Evolutionary conservation across 2,113 vertebrate species (phyloP).

Genomic region (Callipepla californica): DNA sequence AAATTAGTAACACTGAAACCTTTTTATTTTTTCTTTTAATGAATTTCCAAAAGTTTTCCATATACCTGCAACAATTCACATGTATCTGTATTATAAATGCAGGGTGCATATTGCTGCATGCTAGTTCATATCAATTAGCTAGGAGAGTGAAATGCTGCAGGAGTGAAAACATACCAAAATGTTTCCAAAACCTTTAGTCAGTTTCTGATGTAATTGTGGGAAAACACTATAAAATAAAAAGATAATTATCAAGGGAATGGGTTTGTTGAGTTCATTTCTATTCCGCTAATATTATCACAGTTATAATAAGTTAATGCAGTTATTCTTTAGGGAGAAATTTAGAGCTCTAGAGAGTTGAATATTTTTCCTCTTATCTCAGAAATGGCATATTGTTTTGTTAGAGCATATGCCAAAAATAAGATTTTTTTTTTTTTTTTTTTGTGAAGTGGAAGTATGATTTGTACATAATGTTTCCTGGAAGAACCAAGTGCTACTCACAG

Average conservation of each 20-base stretch:
- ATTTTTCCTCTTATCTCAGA: neutral
- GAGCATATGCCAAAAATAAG: neutral
- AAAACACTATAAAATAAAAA: conserved; percentile 20
- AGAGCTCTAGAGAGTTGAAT: neutral
- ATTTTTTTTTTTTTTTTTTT: no score
- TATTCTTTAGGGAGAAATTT: conserved; percentile 7
- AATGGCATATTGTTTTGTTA: neutral
- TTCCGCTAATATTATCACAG: conserved; percentile 10
- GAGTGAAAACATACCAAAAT: neutral
- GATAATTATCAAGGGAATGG: neutral
- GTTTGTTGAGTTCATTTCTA: conserved; percentile 17
- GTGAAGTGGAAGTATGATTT: neutral
- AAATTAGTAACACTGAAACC: neutral
- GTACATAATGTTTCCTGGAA: neutral
- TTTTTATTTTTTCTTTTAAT: no score
- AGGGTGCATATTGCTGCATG: neutral
- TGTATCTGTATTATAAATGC: neutral
- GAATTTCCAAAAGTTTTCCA: neutral
- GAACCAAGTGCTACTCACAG: neutral
- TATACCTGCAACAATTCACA: neutral
- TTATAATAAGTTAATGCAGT: neutral
- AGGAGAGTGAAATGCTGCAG: neutral
- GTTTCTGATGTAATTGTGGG: neutral
- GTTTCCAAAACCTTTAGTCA: neutral
- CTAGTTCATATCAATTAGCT: neutral